These are phyloP conservation scores for Cichladusa arquata DNA, from an alignment of 2,113 vertebrate genomes.

Conservation along the genomic window DNA sequence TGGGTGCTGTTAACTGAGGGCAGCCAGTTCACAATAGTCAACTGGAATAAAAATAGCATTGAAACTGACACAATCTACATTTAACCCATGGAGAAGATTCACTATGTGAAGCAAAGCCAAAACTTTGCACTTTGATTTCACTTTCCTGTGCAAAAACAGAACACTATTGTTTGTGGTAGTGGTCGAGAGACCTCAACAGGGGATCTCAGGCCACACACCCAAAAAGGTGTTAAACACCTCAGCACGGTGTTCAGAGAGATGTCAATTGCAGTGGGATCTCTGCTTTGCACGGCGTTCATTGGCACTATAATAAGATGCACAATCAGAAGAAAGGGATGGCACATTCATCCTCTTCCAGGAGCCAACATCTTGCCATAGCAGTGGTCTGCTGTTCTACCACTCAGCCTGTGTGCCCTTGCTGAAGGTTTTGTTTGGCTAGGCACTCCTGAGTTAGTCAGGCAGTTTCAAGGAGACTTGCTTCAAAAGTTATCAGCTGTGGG, in stretches of 20 bases:
- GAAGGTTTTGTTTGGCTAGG: background rate
- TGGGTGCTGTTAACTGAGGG: background rate
- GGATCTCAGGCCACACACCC: background rate
- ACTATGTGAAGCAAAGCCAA: background rate
- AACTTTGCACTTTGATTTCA: background rate
- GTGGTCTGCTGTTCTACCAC: background rate
- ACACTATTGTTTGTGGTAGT: background rate
- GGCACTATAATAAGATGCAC: background rate
- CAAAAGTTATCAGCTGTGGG: background rate
- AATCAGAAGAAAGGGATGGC: background rate
- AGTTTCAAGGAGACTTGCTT: background rate
- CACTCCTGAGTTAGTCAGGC: background rate
- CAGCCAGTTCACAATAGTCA: background rate
- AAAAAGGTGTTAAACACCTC: background rate
- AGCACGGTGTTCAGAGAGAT: background rate
- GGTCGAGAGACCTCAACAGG: fast-evolving
- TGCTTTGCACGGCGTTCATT: background rate
- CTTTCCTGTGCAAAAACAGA: background rate
- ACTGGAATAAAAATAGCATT: background rate
- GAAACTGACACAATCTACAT: background rate
- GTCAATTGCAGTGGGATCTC: background rate
- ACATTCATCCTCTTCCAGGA: background rate
- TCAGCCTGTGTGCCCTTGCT: background rate
- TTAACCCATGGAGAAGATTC: background rate
- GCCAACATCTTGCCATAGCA: background rate